Evolutionary conservation across 2,888 invertebrate genomes (phyloP), one percentile per base, ranked within the genome.

Genomic region (Chrysodeixis includens): DNA sequence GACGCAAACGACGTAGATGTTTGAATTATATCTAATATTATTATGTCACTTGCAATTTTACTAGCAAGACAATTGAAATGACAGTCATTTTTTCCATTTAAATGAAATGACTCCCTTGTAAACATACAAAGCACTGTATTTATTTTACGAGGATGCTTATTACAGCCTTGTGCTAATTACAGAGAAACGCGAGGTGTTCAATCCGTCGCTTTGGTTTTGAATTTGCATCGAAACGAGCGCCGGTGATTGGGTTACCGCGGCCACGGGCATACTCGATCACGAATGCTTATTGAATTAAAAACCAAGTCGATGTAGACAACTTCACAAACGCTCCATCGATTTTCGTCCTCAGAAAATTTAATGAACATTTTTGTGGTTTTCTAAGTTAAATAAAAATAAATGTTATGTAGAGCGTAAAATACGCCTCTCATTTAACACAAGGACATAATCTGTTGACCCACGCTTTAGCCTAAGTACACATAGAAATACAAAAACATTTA

Each of bases 151-250:
- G 4, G 46, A 18, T 10, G 10, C 46, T 49, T 20, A 49, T 30
- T 54, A 71, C 65, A 71, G 60, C 55, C 61, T 74, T 56, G n/a
- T 55, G 30, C 20, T 69, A 69, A 82, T 79, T 70, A 81, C 22
- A 57, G 26, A 26, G 53, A 30, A 55, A 40, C 55, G 53, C 12
- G 56, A 70, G 61, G 61, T 70, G 74, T 79, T 71, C 70, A 68
- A 78, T 72, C 62, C 56, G 63, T 30, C 62, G 55, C 61, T 71
- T 73, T 66, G 66, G 75, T 80, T 77, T 52, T 46, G 56, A 80
- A 92, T 92, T 91, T 88, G 88, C 91, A 92, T 90, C 83, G 86
- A 90, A 89, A 92, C 85, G 88, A 90, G 84, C 73, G 68, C 56
- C 79, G 76, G 74, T 88, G 86, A 91, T 90, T 86, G 84, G 73